Percentiles rank a stretch among this genome's conserved stretches.
Conservation (phyloP, 2,113 vertebrate species). For the Sterna hirundo region DNA sequence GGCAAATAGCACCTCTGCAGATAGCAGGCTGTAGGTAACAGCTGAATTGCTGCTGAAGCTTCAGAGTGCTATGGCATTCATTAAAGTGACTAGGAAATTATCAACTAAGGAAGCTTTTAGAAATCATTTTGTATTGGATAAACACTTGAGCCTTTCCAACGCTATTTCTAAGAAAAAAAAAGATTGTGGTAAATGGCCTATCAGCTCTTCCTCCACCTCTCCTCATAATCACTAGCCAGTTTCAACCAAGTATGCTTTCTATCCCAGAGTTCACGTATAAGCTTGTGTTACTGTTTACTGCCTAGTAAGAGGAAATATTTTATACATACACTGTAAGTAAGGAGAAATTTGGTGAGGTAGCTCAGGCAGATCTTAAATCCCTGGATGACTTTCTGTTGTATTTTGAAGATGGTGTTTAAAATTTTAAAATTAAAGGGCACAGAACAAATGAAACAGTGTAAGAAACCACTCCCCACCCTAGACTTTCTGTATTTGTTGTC, state of each 20-base stretch:
- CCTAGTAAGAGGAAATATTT: neutral
- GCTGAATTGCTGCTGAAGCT: neutral
- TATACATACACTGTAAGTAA: neutral
- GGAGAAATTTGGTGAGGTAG: neutral
- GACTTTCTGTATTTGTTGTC: neutral
- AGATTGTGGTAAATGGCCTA: neutral
- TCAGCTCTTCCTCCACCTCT: neutral
- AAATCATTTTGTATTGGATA: neutral
- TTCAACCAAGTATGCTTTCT: neutral
- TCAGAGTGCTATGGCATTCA: neutral
- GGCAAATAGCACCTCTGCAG: neutral
- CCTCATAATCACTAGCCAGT: neutral
- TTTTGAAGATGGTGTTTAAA: neutral
- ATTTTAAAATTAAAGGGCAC: neutral
- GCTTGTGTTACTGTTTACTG: neutral
- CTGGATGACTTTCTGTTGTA: neutral
- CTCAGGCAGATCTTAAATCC: neutral
- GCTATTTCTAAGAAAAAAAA: too few species aligned
- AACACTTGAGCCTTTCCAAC: neutral
- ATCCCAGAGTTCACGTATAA: neutral
- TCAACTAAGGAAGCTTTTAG: neutral
- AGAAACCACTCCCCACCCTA: neutral
- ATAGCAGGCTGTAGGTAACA: neutral
- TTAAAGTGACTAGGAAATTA: neutral
- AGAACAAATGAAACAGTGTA: neutral